Percentiles rank a stretch among this genome's conserved stretches.
Evolutionary conservation across 1,140 invertebrate species (phyloP).

Genomic region (Eurosta solidaginis): DNA sequence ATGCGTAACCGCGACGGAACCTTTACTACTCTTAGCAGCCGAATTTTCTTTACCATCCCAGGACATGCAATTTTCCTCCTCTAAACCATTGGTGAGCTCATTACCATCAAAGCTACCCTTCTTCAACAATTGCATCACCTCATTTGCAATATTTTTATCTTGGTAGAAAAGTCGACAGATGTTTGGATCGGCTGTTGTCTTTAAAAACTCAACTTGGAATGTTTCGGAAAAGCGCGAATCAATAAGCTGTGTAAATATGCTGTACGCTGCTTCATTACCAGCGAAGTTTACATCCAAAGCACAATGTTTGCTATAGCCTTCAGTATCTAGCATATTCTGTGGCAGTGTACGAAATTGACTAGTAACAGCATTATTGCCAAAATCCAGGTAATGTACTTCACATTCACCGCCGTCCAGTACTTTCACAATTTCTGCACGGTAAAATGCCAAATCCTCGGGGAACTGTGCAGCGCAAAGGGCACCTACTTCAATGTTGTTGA

Average conservation of each 20-base stretch:
- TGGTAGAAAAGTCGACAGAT: slow-evolving; percentile 54
- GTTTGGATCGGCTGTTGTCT: slow-evolving; percentile 40
- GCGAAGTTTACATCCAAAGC: slow-evolving; percentile 65
- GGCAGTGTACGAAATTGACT: slow-evolving; percentile 68
- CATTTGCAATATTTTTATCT: slow-evolving; percentile 48
- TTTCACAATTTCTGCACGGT: slow-evolving; percentile 64
- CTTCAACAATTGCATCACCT: slow-evolving; percentile 39
- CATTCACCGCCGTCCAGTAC: slow-evolving; percentile 44
- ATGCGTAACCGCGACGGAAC: neutral
- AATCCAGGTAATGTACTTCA: slow-evolving; percentile 75
- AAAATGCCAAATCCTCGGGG: slow-evolving; percentile 68
- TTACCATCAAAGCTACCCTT: neutral
- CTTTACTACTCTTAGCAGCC: neutral
- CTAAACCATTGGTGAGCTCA: neutral
- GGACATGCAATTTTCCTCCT: neutral
- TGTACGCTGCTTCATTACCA: slow-evolving; percentile 66
- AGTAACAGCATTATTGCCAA: slow-evolving; percentile 71
- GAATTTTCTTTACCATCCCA: neutral
- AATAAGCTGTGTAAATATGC: slow-evolving; percentile 66
- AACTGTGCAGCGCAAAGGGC: slow-evolving; percentile 69
- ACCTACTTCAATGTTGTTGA: slow-evolving; percentile 62
- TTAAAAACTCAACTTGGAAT: slow-evolving; percentile 57
- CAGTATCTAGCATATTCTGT: slow-evolving; percentile 65
- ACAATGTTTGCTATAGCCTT: slow-evolving; percentile 68
- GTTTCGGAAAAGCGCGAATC: slow-evolving; percentile 50